phyloP scores from a whole-genome alignment of 2,113 vertebrate genomes.

The Gallinago paraguaiae region DNA sequence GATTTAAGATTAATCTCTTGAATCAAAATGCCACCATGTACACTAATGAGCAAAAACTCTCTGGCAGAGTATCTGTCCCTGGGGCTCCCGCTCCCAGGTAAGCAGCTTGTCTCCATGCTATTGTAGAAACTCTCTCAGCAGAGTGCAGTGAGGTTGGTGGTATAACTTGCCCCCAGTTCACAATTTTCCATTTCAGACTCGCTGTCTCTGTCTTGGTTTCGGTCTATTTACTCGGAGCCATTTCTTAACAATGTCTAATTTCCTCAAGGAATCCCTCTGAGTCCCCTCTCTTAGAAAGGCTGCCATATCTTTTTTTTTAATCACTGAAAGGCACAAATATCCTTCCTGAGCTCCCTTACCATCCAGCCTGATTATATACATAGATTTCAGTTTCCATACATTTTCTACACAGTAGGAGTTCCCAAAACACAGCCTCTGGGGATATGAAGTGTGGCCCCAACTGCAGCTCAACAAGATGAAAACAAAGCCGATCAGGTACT shows the following conservation, averaged over 20 bases:
- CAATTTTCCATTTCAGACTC: constrained; percentile 74
- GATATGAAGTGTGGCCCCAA: constrained; percentile 58
- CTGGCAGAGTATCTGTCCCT: constrained; percentile 9
- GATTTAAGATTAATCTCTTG: constrained; percentile 44
- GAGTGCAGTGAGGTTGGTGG: constrained; percentile 30
- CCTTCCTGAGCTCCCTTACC: constrained; percentile 62
- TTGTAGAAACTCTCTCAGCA: constrained; percentile 33
- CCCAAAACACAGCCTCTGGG: constrained; percentile 56
- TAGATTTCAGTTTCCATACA: constrained; percentile 63
- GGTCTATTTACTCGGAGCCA: constrained; percentile 74
- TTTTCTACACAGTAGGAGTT: constrained; percentile 68
- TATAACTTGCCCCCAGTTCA: constrained; percentile 64
- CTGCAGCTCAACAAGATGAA: constrained; percentile 48
- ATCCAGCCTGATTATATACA: constrained; percentile 66
- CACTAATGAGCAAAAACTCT: constrained; percentile 57
- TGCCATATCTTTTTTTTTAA: constrained; percentile 71
- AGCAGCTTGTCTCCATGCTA: constrained; percentile 11
- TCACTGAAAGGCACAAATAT: constrained; percentile 70
- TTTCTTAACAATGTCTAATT: constrained; percentile 75
- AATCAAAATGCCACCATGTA: constrained; percentile 41
- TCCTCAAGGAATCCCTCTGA: constrained; percentile 73
- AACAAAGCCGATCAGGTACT: constrained; percentile 66
- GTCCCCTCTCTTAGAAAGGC: constrained; percentile 68
- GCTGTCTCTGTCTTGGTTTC: constrained; percentile 73
- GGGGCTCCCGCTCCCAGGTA: constrained; percentile 50